phyloP scores from a whole-genome alignment of 2,797 vertebrate species.

The Coccyzus lansbergi region DNA sequence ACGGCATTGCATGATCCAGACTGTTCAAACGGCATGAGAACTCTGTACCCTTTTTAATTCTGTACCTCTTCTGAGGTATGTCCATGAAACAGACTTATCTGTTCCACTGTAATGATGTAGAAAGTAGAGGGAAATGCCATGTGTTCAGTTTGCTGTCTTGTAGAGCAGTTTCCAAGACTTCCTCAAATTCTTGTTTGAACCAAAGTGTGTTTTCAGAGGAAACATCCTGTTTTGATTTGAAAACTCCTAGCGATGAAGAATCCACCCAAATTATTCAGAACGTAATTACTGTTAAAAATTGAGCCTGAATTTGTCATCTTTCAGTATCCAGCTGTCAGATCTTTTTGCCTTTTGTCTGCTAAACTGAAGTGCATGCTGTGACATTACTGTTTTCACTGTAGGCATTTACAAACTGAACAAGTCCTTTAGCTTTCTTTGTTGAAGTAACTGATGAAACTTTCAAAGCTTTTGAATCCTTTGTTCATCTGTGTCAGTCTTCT shows the following conservation, averaged over 20 bases:
- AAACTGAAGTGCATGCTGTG: neutral
- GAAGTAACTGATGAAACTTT: neutral
- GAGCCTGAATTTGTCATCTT: conserved; percentile 8
- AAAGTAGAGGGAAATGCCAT: neutral
- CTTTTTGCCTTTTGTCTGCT: conserved; percentile 30
- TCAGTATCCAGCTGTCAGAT: conserved; percentile 34
- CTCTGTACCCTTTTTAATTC: neutral
- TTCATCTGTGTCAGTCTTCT: neutral
- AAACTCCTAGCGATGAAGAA: neutral
- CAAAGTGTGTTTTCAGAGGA: neutral
- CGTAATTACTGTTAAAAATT: conserved; percentile 3
- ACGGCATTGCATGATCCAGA: neutral
- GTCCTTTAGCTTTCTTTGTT: neutral
- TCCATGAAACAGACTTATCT: neutral
- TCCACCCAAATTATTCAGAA: neutral
- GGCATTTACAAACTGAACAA: conserved; percentile 1
- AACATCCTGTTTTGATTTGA: neutral
- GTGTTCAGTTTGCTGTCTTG: neutral
- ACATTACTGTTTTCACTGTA: neutral
- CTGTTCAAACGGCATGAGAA: neutral
- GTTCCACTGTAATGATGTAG: neutral
- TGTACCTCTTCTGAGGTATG: neutral
- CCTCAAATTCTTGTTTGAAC: neutral
- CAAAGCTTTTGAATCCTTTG: neutral
- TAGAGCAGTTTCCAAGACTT: neutral